Base-by-base conservation (phyloP, 2,888 invertebrate species). In the Cerceris rybyensis region DNA sequence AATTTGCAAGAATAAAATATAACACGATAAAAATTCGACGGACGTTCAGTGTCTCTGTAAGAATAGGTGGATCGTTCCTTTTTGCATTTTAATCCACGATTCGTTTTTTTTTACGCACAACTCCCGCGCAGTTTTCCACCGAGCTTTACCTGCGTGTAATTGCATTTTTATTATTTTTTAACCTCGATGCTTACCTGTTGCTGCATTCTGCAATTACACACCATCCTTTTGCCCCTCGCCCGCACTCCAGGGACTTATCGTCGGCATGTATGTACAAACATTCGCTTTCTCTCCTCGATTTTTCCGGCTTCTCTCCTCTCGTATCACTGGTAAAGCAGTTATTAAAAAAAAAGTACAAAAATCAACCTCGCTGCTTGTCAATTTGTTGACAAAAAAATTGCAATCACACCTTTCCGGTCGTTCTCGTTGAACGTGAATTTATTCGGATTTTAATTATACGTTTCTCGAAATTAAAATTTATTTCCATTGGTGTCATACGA, bases 131-230 rank as follows among this genome's bases (percentile, higher is more conserved):
- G 2, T 50, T 50, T 50, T n/a, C n/a, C 50, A 11, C 54, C 54
- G 54, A 17, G 17, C 17, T 8, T 55, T 17, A 55, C 54, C 54
- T 7, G 17, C 43, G 43, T 17, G 46, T 49, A 60, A 73, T 59
- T 28, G 64, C 17, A 16, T 59, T 59, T 73, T 64, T 52, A 28
- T 64, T 49, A 64, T 65, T 65, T 70, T 55, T 60, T 59, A 54
- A 69, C 68, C 46, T 5, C 67, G 17, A 73, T 49, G 64, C 46
- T 52, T 61, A 77, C 77, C 77, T 77, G 77, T 77, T 77, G 77
- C 73, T 65, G 60, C 55, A 13, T 9, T 14, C 16, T 42, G 64
- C 65, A 77, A 77, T 77, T 77, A 73, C 69, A 65, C 66, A 49
- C 41, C 55, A 59, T 65, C 55, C 65, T 65, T 69, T 46, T 17